Evolutionary conservation across 2,888 invertebrate species (phyloP), one percentile per base, ranked within the genome.

Genomic region (Scaptodrosophila latifasciaeformis): DNA sequence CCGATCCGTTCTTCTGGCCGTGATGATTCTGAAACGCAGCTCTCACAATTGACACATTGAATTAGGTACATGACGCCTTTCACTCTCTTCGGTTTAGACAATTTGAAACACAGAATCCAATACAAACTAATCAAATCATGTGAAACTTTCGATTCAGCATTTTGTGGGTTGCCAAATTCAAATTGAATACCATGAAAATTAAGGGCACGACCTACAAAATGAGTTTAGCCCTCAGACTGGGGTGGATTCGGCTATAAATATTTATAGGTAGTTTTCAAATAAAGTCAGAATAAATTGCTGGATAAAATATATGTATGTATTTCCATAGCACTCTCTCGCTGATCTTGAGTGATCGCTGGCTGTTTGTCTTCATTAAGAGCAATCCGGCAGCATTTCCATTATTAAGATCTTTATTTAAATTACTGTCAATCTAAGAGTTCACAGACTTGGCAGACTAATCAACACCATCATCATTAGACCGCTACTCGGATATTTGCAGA

Each of bases 11-110:
- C 12, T 15, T 9, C 5, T 31, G 46, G 30, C 21, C 31, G 49
- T 62, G 65, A 65, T 70, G 75, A 70, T 60, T 59, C 54, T n/a
- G n/a, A n/a, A n/a, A n/a, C n/a, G n/a, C n/a, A n/a, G n/a, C n/a
- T n/a, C n/a, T n/a, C n/a, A 70, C 59, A 72, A 74, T 74, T 74
- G 72, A 75, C 72, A 74, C 72, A 75, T 74, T 74, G 72, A 74
- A 75, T 75, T 75, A 75, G 72, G 72, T 68, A 74, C 72, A 71
- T 59, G 68, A 72, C 59, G 75, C 72, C 72, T 75, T 66, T 70
- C 17, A 12, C 15, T 63, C n/a, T n/a, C n/a, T n/a, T n/a, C n/a
- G n/a, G n/a, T n/a, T n/a, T n/a, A n/a, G n/a, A n/a, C n/a, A n/a
- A n/a, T n/a, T n/a, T n/a, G n/a, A n/a, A n/a, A n/a, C n/a, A n/a